A percentile compares a stretch with the other conserved stretches of the same genome.
Conservation (phyloP, 2,888 invertebrate species). For the Bombylius major region DNA sequence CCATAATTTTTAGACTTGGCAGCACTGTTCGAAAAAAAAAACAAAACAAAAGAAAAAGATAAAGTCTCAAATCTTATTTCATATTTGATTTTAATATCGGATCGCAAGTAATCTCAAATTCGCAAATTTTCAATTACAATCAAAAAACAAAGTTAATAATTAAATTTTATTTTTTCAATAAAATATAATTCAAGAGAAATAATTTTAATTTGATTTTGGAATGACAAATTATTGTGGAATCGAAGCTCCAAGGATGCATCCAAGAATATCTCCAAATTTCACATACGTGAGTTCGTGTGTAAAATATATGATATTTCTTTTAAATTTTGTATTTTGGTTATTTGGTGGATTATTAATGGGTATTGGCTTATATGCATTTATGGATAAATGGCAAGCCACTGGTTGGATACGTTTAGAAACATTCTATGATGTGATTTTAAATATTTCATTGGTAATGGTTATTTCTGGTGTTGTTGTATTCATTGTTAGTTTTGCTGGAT, state of each 20-base stretch:
- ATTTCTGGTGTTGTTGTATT: slow-evolving; percentile 83
- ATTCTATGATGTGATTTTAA: slow-evolving; percentile 78
- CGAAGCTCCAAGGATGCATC: slow-evolving; percentile 22
- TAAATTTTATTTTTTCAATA: no score
- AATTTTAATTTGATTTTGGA: no score
- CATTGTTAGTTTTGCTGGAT: slow-evolving; percentile 86
- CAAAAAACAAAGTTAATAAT: no score
- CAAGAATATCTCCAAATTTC: slow-evolving; percentile 32
- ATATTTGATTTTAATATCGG: no score
- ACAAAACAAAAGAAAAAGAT: no score
- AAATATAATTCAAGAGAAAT: no score
- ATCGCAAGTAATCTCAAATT: no score
- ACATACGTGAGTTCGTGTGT: slow-evolving; percentile 34
- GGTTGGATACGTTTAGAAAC: slow-evolving; percentile 72
- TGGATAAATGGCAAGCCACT: slow-evolving; percentile 84
- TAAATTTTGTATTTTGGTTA: slow-evolving; percentile 51
- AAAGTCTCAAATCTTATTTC: no score
- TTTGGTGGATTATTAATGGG: slow-evolving; percentile 77
- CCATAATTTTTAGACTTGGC: no score
- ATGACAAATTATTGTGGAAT: slow-evolving; percentile 12
- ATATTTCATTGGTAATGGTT: slow-evolving; percentile 83
- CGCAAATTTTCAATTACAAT: no score
- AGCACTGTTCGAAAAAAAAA: no score
- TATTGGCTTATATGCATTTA: slow-evolving; percentile 80
- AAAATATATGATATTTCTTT: slow-evolving; percentile 35